phyloP scores from a whole-genome alignment of 2,888 invertebrate genomes.

The Himalopsyche japonica region DNA sequence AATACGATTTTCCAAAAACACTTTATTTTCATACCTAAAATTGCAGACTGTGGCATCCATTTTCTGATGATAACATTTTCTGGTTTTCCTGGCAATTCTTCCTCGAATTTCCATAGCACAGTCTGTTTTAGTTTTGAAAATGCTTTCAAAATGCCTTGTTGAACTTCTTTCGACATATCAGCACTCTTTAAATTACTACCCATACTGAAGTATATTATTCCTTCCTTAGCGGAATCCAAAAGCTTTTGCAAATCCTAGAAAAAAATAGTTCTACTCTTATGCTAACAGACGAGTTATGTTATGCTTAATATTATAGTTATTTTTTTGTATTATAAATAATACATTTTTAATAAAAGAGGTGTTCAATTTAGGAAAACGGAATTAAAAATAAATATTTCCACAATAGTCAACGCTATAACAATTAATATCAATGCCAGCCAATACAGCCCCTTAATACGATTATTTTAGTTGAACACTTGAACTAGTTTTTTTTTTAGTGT shows the following conservation, averaged over 20 bases:
- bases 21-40: slow-evolving; percentile 44
- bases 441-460: too few relatives aligned
- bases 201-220: slow-evolving; percentile 58
- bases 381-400: too few relatives aligned
- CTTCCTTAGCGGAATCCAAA: slow-evolving; percentile 51
- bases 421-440: too few relatives aligned
- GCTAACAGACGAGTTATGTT: too few relatives aligned
- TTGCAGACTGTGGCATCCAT: slow-evolving; percentile 54
- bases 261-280: background rate
- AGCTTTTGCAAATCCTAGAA: slow-evolving; percentile 49
- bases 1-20: background rate
- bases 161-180: slow-evolving; percentile 47
- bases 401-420: too few relatives aligned
- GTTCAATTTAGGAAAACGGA: too few relatives aligned
- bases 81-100: slow-evolving; percentile 46
- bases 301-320: too few relatives aligned
- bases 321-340: too few relatives aligned
- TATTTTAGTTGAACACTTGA: too few relatives aligned
- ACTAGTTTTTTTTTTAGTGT: too few relatives aligned
- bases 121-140: slow-evolving; percentile 54
- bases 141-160: slow-evolving; percentile 47
- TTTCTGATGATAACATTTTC: slow-evolving; percentile 52
- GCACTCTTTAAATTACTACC: slow-evolving; percentile 52
- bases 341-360: too few relatives aligned
- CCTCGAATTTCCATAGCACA: slow-evolving; percentile 56